phyloP scores from a whole-genome alignment of 2,888 invertebrate genomes.

The Apodemia duryi region DNA sequence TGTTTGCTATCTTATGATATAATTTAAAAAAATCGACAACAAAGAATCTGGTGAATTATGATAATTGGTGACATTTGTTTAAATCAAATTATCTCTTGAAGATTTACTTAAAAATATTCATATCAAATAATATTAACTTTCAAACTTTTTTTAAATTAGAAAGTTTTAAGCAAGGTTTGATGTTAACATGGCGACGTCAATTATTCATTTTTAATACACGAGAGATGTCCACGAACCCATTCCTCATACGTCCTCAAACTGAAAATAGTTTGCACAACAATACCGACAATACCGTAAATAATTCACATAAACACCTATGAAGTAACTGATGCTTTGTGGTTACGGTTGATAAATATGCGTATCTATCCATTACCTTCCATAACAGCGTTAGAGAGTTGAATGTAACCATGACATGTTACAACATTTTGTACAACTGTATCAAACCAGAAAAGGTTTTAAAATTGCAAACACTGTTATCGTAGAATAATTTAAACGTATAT shows the following conservation, averaged over 20 bases:
- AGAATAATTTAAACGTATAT: too few species aligned
- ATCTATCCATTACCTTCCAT: slow-evolving; percentile 22
- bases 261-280: slow-evolving; percentile 48
- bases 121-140: too few species aligned
- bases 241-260: slow-evolving; percentile 35
- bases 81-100: too few species aligned
- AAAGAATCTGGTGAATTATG: too few species aligned
- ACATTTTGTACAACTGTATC: background rate
- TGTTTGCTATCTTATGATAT: too few species aligned
- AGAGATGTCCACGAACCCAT: background rate
- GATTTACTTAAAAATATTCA: too few species aligned
- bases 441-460: background rate
- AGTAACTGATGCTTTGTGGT: slow-evolving; percentile 45
- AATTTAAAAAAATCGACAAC: too few species aligned
- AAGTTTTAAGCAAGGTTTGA: too few species aligned
- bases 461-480: background rate
- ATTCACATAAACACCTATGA: slow-evolving; percentile 38
- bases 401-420: background rate
- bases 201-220: background rate
- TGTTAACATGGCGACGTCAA: background rate
- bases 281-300: slow-evolving; percentile 42
- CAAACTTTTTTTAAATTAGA: too few species aligned
- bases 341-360: slow-evolving; percentile 42
- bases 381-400: background rate
- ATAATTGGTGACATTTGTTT: too few species aligned